A percentile compares a stretch with the other conserved stretches of the same genome.
phyloP scores from a whole-genome alignment of 2,113 vertebrate genomes.

The Anthoscopus minutus region DNA sequence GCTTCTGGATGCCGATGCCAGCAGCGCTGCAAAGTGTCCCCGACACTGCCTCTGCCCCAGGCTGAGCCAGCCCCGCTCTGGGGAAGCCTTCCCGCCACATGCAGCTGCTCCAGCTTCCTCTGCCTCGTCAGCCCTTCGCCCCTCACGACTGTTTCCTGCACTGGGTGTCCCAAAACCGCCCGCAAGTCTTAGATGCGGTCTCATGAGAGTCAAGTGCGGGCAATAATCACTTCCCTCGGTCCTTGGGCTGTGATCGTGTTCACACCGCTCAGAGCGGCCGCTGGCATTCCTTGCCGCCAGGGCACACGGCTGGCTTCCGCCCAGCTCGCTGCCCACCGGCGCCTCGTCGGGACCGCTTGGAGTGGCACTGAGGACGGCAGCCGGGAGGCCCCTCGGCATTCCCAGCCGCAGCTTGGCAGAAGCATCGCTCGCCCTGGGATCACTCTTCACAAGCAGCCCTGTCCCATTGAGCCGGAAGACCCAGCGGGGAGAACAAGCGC shows the following conservation, averaged over 20 bases:
- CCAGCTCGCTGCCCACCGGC: neutral
- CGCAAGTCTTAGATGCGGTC: neutral
- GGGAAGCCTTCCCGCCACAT: neutral
- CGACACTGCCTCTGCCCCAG: too few relatives aligned
- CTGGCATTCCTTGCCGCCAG: neutral
- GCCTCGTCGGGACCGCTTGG: neutral
- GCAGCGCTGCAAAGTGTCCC: neutral
- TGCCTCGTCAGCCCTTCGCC: neutral
- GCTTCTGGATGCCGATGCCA: neutral
- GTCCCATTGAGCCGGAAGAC: neutral
- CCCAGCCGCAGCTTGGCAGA: neutral
- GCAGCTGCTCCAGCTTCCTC: neutral
- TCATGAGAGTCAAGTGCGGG: accelerated
- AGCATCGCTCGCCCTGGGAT: neutral
- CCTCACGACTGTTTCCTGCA: neutral
- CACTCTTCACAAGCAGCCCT: neutral
- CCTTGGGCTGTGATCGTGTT: neutral
- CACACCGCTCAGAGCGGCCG: neutral
- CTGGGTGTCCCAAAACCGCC: neutral
- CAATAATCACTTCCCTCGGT: neutral
- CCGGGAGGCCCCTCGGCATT: neutral
- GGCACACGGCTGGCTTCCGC: neutral
- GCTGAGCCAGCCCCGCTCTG: neutral
- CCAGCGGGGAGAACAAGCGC: neutral
- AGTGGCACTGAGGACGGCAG: too few relatives aligned